These are phyloP conservation scores for Eubasilissa regina DNA, from an alignment of 1,140 invertebrate species.

Conservation along the genomic window DNA sequence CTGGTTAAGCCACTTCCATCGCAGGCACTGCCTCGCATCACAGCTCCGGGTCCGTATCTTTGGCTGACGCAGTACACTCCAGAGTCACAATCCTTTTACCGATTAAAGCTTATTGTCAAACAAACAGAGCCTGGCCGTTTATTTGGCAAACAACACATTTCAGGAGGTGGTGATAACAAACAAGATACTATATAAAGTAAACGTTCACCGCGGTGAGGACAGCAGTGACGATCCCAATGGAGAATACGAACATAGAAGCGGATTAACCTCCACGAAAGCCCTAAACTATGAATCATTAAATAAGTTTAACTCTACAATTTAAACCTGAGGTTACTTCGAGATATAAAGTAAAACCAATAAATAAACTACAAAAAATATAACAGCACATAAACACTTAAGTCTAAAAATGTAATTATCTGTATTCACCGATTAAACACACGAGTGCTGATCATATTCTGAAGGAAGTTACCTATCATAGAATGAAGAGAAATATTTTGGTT, in stretches of 20 bases:
- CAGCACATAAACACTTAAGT: slow-evolving; percentile 59
- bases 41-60: neutral
- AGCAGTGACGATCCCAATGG: slow-evolving; percentile 18
- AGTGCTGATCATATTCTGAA: slow-evolving; percentile 48
- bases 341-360: slow-evolving; percentile 57
- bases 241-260: slow-evolving; percentile 18
- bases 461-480: slow-evolving; percentile 44
- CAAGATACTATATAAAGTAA: neutral
- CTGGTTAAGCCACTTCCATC: slow-evolving; percentile 55
- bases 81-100: slow-evolving; percentile 63
- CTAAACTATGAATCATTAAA: slow-evolving; percentile 49
- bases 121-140: slow-evolving; percentile 59
- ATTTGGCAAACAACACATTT: slow-evolving; percentile 8
- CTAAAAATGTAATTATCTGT: slow-evolving; percentile 55
- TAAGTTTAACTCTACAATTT: slow-evolving; percentile 47
- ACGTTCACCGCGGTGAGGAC: slow-evolving; percentile 14
- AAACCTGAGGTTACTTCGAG: slow-evolving; percentile 38
- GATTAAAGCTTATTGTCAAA: slow-evolving; percentile 25
- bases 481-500: slow-evolving; percentile 43
- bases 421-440: slow-evolving; percentile 49
- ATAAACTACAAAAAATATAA: slow-evolving; percentile 61
- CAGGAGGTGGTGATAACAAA: neutral
- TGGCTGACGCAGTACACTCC: too few species aligned
- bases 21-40: too few species aligned
- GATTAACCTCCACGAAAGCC: slow-evolving; percentile 49